Evolutionary conservation across 2,797 vertebrate species (phyloP), one percentile per base, ranked within the genome.

Genomic region (Enteromius afrohamiltoni): DNA sequence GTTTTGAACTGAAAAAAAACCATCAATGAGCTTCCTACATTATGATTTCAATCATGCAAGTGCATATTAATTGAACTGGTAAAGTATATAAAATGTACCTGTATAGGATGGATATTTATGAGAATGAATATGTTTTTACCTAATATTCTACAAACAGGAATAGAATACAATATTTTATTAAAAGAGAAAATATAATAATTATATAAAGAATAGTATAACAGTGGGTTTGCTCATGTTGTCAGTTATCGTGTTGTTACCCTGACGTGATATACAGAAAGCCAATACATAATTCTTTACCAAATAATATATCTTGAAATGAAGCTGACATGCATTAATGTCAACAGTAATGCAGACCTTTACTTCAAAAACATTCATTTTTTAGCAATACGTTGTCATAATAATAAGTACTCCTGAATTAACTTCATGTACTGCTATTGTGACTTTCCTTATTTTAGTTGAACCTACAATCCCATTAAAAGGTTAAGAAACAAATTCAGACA

Each of bases 211-310:
- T 26, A 71, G 16, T 29, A 34, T 23, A 9, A 6, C 11, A 9
- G 14, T 34, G 2, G 29, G 31, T 74, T 53, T 74, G 47, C 21
- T 70, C n/a, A 29, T 42, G 23, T 71, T 68, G 14, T 34, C 23
- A 47, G 1, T 65, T 17, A 53, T 29, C 26, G n/a, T 69, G 14
- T 40, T 79, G 21, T 80, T 76, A 85, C 11, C 26, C 74, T 45
- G 58, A 82, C 42, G 47, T 17, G 58, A 13, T 53, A 49, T 77
- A 67, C 34, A 76, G 21, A 37, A 79, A 37, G 21, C 34, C 14
- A 82, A 53, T 67, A 11, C n/a, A 78, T 49, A 5, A 53, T 45
- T 45, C n/a, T 34, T 17, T 79, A 31, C 6, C 47, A 70, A 70
- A 16, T 55, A 37, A 42, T 34, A 47, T 73, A 67, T 47, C 42